Percentiles rank a stretch among this genome's conserved stretches.
Conservation (phyloP, 2,888 invertebrate species). For the Pyrocoelia pectoralis region DNA sequence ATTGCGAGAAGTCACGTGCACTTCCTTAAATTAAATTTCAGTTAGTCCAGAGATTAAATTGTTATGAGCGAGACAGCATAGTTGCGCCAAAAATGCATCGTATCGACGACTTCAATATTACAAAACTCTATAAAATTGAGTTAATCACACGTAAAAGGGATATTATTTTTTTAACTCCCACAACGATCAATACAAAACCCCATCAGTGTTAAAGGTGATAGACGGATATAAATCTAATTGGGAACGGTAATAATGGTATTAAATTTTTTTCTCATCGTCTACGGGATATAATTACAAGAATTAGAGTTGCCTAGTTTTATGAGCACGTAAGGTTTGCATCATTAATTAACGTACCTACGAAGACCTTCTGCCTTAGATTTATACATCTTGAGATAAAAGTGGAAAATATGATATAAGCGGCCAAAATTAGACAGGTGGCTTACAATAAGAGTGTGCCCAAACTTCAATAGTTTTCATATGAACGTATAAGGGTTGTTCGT, state of each 20-base stretch:
- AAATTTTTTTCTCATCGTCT: no score
- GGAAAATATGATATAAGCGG: no score
- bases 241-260: not conserved
- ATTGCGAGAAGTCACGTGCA: slow-evolving; percentile 34
- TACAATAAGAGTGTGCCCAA: no score
- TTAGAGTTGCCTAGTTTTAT: no score
- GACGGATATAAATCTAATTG: not conserved
- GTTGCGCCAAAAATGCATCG: not conserved
- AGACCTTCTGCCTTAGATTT: no score
- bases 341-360: no score
- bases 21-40: slow-evolving; percentile 32
- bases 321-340: no score
- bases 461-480: no score
- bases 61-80: not conserved
- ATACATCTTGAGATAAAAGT: no score
- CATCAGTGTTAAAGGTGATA: not conserved
- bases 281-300: no score
- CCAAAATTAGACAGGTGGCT: no score
- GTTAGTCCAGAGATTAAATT: slow-evolving; percentile 26
- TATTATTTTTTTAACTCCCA: not conserved
- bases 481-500: no score
- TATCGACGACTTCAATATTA: not conserved
- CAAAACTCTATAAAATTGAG: not conserved
- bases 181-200: slow-evolving; percentile 3
- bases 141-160: not conserved